A percentile compares a stretch with the other conserved stretches of the same genome.
phyloP scores from a whole-genome alignment of 2,797 vertebrate species.

The Hemibagrus guttatus region DNA sequence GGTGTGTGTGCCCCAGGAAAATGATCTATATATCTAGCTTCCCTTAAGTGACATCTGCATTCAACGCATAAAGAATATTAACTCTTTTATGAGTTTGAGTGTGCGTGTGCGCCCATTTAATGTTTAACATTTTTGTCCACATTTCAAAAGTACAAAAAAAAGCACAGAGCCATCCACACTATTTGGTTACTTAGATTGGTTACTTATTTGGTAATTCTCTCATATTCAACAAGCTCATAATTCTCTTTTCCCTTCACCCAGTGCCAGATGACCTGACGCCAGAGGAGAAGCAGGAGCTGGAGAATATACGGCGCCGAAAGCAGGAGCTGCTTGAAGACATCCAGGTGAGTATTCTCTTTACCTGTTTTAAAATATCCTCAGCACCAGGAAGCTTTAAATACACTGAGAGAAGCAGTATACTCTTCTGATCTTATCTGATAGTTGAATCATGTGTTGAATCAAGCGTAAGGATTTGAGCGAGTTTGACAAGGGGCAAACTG shows the following conservation, averaged over 20 bases:
- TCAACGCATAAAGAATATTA: neutral
- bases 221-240: neutral
- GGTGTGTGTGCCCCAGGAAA: neutral
- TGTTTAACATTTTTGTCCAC: neutral
- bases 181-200: no score
- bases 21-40: neutral
- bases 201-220: neutral
- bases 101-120: neutral
- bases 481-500: no score
- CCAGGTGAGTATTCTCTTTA: slow-evolving; percentile 74
- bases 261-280: slow-evolving; percentile 92
- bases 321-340: slow-evolving; percentile 95
- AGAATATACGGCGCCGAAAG: slow-evolving; percentile 91
- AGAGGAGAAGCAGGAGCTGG: slow-evolving; percentile 91
- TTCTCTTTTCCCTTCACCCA: slow-evolving; percentile 58
- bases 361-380: neutral
- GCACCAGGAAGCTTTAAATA: neutral
- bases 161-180: neutral
- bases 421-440: neutral
- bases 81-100: neutral
- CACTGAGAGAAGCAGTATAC: neutral
- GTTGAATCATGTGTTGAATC: no score
- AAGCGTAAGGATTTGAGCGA: no score
- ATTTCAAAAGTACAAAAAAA: neutral
- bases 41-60: neutral